Evolutionary conservation across 2,113 vertebrate species (phyloP), one percentile per base, ranked within the genome.

Genomic region (Nyctibius bracteatus): DNA sequence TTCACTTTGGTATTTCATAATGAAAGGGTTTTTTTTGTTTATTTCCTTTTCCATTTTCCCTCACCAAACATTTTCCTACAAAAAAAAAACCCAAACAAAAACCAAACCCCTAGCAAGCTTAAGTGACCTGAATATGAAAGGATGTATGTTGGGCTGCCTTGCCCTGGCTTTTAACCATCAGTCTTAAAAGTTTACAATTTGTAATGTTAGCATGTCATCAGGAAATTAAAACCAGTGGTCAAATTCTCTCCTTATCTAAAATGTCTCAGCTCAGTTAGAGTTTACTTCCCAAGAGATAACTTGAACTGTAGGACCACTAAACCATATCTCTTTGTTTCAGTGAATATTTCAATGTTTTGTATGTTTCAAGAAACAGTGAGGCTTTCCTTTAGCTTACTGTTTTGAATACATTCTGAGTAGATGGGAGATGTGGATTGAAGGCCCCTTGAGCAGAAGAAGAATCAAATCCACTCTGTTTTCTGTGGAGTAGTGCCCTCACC

Each of bases 201-300:
- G 61, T 82, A 75, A 68, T 4, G 17, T 71, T 88, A 90, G 39
- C 30, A 7, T 39, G 61, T 88, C 88, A 77, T 51, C 91, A 92
- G 86, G 91, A 95, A 94, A 92, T 73, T 62, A 88, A 90, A 90
- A 70, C 2, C 31, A 88, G 71, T 83, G 43, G 71, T 71, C 14
- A 88, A 80, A 83, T 93, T 86, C 47, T 90, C 66, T 24, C 21
- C 81, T 94, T 90, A 93, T 90, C 87, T 81, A 19, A 88, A 93
- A 92, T 0, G 62, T 86, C 78, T 80, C 35, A 57, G 66, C 65
- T 75, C 66, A 44, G 28, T 23, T 67, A 20, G 27, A 68, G 35
- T 65, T 86, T 72, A 90, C 55, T 94, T 96, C 86, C 88, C 62
- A 77, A 88, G 72, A 94, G 92, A 80, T 75, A 90, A 75, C 10